phyloP scores from a whole-genome alignment of 1,140 invertebrate genomes.

The Hermatobates lingyangjiaoensis region DNA sequence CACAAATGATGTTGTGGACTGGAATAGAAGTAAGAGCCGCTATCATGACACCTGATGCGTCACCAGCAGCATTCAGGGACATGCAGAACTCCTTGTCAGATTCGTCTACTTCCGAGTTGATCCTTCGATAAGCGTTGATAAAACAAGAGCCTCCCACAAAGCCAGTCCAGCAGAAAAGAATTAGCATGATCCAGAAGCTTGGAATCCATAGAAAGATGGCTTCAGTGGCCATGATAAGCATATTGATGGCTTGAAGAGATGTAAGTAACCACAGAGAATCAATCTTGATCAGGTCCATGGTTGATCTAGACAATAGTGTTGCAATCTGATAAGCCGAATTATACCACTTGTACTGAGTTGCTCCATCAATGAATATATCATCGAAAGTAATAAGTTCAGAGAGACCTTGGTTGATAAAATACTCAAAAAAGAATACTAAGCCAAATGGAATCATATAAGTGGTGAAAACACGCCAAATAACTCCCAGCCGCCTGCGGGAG shows the following conservation, averaged over 20 bases:
- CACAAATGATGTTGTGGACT: conserved; percentile 51
- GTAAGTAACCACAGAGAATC: conserved; percentile 54
- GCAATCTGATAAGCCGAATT: conserved; percentile 72
- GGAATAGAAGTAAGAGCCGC: conserved; percentile 57
- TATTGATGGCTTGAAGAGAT: conserved; percentile 49
- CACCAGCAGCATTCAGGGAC: conserved; percentile 50
- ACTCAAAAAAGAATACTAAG: conserved; percentile 70
- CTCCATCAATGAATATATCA: conserved; percentile 37
- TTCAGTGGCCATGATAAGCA: conserved; percentile 43
- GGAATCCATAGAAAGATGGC: conserved; percentile 51
- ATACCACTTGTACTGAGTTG: conserved; percentile 64
- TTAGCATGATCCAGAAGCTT: conserved; percentile 51
- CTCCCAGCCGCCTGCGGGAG: conserved; percentile 35
- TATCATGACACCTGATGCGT: conserved; percentile 51
- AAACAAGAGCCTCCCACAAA: conserved; percentile 66
- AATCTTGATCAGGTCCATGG: conserved; percentile 51
- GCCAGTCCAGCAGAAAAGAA: conserved; percentile 60
- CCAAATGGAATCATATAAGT: conserved; percentile 63
- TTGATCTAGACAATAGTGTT: conserved; percentile 73
- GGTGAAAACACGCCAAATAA: conserved; percentile 38
- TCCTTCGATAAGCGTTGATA: conserved; percentile 67
- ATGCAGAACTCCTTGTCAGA: conserved; percentile 40
- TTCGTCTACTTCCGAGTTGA: conserved; percentile 45
- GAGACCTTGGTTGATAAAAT: conserved; percentile 80
- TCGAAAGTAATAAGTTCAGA: conserved; percentile 57